Evolutionary conservation across 2,888 invertebrate species (phyloP), one percentile per base, ranked within the genome.

Genomic region (Leptopilina myrica): DNA sequence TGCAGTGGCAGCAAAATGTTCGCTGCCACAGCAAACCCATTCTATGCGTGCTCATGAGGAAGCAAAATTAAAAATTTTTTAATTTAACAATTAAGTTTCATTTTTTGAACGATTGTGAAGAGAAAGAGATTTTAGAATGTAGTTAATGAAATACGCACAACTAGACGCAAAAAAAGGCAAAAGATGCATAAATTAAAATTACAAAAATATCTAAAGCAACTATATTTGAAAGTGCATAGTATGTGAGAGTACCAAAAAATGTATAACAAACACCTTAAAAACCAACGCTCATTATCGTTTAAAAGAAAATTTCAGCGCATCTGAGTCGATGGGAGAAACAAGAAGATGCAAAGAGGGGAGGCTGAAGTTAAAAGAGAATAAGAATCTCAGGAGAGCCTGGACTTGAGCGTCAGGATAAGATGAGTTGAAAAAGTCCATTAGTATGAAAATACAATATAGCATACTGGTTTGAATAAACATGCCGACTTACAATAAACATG

Each of bases 371-470:
- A 56, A n/a, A 33, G 33, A 53, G 26, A 73, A 73, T 53, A 53
- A 49, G 33, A 11, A 56, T 73, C 73, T 73, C 53, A 40, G 56
- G 33, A 73, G 26, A 73, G 26, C 33, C 56, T n/a, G 56, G n/a
- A 73, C 53, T 11, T 56, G 69, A 73, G 69, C 53, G 73, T n/a
- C 73, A 53, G 26, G 73, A 73, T 33, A 73, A 26, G 56, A 53
- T 73, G 56, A 73, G 73, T 87, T 85, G 83, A 88, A 89, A 87
- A 89, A 90, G 88, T 89, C 88, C 86, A 90, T 91, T 89, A 90
- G 88, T 87, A 90, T 91, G 89, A 88, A 89, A 91, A 89, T 89
- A 87, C 79, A 87, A 87, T 88, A 86, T 83, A 86, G 86, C 85
- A 86, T 84, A 64, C 80, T 84, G 85, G 84, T 87, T 87, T 87